These are phyloP conservation scores for Enoplosus armatus DNA, from an alignment of 2,797 vertebrate genomes.

Conservation along the genomic window DNA sequence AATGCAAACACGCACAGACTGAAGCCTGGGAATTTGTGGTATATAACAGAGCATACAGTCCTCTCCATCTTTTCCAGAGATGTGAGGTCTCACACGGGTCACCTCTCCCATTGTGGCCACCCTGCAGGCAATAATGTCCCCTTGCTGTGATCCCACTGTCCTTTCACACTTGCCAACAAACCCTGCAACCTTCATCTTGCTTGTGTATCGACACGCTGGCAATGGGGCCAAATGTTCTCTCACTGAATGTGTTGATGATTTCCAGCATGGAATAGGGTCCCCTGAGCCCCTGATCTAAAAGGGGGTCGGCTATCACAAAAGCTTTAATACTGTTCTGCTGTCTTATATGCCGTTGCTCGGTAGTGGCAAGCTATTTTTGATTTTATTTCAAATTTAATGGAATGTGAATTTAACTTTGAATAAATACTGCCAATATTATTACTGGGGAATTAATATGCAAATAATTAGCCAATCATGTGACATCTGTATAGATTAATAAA, in stretches of 20 bases:
- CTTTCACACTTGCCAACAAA: constrained; percentile 64
- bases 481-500: not conserved
- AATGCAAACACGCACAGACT: not conserved
- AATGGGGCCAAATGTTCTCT: constrained; percentile 42
- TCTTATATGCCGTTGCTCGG: not conserved
- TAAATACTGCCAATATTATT: not conserved
- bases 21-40: constrained; percentile 18
- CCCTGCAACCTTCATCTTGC: constrained; percentile 51
- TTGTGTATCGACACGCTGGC: constrained; percentile 39
- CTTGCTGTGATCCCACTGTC: constrained; percentile 65
- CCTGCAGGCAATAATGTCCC: constrained; percentile 68
- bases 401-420: not conserved
- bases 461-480: not conserved
- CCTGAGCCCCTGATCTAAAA: constrained; percentile 30
- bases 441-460: not conserved
- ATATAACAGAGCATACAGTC: constrained; percentile 15
- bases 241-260: constrained; percentile 50
- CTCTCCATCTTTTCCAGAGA: constrained; percentile 54
- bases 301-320: not conserved
- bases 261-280: constrained; percentile 27
- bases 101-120: constrained; percentile 67
- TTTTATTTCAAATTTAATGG: not conserved
- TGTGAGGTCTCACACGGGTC: constrained; percentile 69
- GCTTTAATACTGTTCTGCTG: not conserved
- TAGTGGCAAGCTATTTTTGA: not conserved